Evolutionary conservation across 2,113 vertebrate species (phyloP).

Genomic region (Eira barbara): DNA sequence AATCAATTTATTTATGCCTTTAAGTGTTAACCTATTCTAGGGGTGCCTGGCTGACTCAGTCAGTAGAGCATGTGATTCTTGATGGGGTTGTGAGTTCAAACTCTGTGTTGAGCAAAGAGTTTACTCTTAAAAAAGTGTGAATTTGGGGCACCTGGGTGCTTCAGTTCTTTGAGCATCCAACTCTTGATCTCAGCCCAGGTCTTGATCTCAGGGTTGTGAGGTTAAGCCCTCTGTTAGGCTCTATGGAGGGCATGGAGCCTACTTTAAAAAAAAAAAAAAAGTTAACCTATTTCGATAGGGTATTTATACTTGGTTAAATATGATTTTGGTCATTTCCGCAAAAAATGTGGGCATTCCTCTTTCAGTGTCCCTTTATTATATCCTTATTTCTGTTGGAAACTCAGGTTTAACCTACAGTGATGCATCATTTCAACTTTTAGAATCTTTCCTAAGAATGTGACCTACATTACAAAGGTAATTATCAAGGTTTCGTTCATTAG

Average conservation of each 20-base stretch:
- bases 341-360: background rate
- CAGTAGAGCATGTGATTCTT: background rate
- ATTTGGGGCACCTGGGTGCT: background rate
- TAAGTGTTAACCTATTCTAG: background rate
- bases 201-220: background rate
- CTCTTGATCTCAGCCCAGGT: background rate
- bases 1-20: constrained; percentile 8
- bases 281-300: background rate
- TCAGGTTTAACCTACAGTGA: background rate
- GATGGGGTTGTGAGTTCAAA: background rate
- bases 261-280: background rate
- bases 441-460: background rate
- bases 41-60: background rate
- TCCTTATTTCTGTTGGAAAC: constrained; percentile 28
- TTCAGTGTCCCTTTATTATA: background rate
- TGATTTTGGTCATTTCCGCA: background rate
- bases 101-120: background rate
- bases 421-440: background rate
- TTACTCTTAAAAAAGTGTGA: background rate
- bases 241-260: background rate
- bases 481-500: background rate
- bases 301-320: background rate
- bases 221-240: background rate
- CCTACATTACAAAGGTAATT: background rate
- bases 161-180: background rate